phyloP scores from a whole-genome alignment of 1,140 invertebrate species.

The Aphidius ervi region DNA sequence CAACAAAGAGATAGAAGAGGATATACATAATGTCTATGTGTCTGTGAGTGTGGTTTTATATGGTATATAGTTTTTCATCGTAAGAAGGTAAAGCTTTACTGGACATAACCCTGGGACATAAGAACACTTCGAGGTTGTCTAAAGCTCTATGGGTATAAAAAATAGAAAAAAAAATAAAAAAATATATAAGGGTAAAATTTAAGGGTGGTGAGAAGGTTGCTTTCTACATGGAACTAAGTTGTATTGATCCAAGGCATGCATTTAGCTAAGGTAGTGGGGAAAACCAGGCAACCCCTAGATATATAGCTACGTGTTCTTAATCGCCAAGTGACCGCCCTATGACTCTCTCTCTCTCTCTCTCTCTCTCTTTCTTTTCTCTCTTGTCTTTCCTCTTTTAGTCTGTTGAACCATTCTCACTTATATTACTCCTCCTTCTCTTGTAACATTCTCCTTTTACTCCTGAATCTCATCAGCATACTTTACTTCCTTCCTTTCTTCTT shows the following conservation, averaged over 20 bases:
- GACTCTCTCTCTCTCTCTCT: slow-evolving; percentile 36
- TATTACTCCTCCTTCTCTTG: slow-evolving; percentile 17
- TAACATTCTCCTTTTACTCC: slow-evolving; percentile 15
- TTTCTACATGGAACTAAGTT: slow-evolving; percentile 49
- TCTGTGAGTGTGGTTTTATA: background rate
- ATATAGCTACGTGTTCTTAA: slow-evolving; percentile 53
- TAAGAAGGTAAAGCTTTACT: slow-evolving; percentile 47
- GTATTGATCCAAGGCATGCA: slow-evolving; percentile 50
- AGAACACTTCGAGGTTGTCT: slow-evolving; percentile 44
- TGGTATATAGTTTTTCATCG: slow-evolving; percentile 23
- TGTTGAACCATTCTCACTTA: slow-evolving; percentile 18
- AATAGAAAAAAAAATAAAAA: slow-evolving; percentile 32
- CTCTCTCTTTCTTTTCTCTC: slow-evolving; percentile 13
- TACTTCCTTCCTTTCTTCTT: no score
- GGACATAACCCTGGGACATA: slow-evolving; percentile 48
- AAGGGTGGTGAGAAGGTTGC: slow-evolving; percentile 20
- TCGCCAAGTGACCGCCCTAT: slow-evolving; percentile 55
- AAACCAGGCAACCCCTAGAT: slow-evolving; percentile 48
- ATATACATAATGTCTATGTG: background rate
- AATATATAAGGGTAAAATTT: slow-evolving; percentile 26
- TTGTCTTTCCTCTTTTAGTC: slow-evolving; percentile 16
- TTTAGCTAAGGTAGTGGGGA: slow-evolving; percentile 39
- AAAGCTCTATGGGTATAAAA: slow-evolving; percentile 24
- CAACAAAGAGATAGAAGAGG: background rate
- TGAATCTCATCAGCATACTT: background rate